phyloP scores from a whole-genome alignment of 1,140 invertebrate genomes.

The Trinorchestia longiramus region DNA sequence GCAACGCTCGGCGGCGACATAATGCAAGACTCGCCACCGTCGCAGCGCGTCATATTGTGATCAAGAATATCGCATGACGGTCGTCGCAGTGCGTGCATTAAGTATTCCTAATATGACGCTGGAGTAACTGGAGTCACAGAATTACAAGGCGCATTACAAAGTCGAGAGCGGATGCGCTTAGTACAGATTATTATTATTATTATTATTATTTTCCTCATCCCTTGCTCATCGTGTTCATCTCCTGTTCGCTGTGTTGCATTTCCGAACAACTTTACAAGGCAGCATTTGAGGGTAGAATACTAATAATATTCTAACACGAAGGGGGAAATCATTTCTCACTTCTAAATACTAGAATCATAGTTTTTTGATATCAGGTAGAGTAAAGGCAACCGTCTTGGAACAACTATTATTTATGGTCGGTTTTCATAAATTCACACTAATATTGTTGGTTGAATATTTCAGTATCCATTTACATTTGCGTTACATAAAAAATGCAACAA shows the following conservation, averaged over 20 bases:
- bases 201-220: background rate
- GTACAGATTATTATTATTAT: slow-evolving; percentile 13
- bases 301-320: background rate
- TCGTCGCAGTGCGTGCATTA: background rate
- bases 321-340: background rate
- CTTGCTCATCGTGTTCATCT: background rate
- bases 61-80: slow-evolving; percentile 32
- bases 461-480: background rate
- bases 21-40: background rate
- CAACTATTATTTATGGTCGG: background rate
- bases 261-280: background rate
- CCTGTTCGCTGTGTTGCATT: background rate
- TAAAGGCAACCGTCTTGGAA: background rate
- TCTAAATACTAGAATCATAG: background rate
- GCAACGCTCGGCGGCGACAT: background rate
- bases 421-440: background rate
- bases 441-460: background rate
- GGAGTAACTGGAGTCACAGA: background rate
- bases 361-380: background rate
- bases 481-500: background rate
- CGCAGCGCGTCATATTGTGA: background rate
- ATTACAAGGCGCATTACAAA: slow-evolving; percentile 9
- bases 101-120: background rate
- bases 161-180: slow-evolving; percentile 14
- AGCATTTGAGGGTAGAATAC: background rate